A percentile compares a stretch with the other conserved stretches of the same genome.
These are phyloP conservation scores for Cryptus armator DNA, from an alignment of 2,888 invertebrate genomes.

Conservation along the genomic window DNA sequence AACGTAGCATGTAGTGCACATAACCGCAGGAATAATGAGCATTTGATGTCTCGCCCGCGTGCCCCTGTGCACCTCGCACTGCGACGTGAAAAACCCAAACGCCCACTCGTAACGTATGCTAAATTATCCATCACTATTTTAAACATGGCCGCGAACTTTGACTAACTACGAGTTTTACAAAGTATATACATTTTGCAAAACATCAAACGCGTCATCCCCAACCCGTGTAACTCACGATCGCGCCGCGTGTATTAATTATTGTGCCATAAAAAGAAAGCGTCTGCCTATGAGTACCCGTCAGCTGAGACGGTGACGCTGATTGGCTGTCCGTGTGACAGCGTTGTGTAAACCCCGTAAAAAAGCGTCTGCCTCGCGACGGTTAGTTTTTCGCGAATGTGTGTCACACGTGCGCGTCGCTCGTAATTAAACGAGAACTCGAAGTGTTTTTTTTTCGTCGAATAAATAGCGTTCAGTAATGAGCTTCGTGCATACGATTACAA, in stretches of 20 bases:
- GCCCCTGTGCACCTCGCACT: constrained; percentile 14
- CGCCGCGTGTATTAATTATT: too few species aligned
- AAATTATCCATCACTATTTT: constrained; percentile 58
- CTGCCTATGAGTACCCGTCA: neutral
- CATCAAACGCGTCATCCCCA: too few species aligned
- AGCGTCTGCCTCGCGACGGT: neutral
- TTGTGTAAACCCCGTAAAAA: neutral
- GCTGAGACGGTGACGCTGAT: neutral
- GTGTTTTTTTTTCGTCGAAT: neutral
- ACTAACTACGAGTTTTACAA: constrained; percentile 2
- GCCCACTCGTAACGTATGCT: constrained; percentile 70
- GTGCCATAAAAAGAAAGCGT: too few species aligned
- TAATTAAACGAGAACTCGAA: neutral
- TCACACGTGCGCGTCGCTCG: neutral
- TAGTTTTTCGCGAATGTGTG: neutral
- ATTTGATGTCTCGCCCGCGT: constrained; percentile 68
- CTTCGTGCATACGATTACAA: neutral
- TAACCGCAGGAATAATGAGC: constrained; percentile 68
- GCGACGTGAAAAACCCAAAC: constrained; percentile 33
- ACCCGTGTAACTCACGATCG: too few species aligned
- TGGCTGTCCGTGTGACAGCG: neutral
- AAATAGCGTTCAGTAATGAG: too few species aligned
- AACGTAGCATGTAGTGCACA: constrained; percentile 11
- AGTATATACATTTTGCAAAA: neutral
- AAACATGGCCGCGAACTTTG: neutral